Percentiles rank a stretch among this genome's conserved stretches.
Conservation (phyloP, 2,113 vertebrate genomes). For the Antechinus flavipes region DNA sequence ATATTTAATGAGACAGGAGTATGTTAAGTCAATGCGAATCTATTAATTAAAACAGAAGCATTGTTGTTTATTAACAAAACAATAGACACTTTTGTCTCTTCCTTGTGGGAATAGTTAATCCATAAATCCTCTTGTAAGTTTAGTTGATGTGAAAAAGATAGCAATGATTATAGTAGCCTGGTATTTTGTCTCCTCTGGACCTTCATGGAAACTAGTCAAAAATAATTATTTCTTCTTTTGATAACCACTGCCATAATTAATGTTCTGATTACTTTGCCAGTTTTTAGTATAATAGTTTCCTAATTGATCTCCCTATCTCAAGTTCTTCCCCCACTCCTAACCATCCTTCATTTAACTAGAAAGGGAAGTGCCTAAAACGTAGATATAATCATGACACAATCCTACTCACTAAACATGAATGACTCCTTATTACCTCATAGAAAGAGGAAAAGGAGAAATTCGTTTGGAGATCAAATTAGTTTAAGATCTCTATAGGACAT, state of each 20-base stretch:
- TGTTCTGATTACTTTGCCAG: not conserved
- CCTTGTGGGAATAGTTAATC: conserved; percentile 46
- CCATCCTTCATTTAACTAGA: not conserved
- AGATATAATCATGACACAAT: not conserved
- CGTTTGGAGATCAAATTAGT: not conserved
- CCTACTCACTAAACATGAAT: not conserved
- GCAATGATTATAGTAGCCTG: not conserved
- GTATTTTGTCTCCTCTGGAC: not conserved
- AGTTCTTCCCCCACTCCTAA: not conserved
- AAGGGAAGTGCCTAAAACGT: not conserved
- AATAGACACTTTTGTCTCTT: conserved; percentile 26
- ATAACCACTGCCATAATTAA: not conserved
- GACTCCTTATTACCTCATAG: not conserved
- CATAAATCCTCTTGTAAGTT: not conserved
- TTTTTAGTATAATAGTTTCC: not conserved
- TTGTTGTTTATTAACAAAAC: conserved; percentile 56
- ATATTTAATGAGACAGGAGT: conserved; percentile 79
- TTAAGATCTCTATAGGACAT: not conserved
- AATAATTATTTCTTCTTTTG: not conserved
- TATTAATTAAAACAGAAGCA: conserved; percentile 78
- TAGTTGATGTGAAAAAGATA: conserved; percentile 27
- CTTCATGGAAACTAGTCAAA: not conserved
- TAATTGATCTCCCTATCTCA: not conserved
- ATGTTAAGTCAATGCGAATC: conserved; percentile 74
- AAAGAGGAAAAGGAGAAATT: not conserved